Evolutionary conservation across 2,797 vertebrate species (phyloP).

Genomic region (Streptopelia turtur): DNA sequence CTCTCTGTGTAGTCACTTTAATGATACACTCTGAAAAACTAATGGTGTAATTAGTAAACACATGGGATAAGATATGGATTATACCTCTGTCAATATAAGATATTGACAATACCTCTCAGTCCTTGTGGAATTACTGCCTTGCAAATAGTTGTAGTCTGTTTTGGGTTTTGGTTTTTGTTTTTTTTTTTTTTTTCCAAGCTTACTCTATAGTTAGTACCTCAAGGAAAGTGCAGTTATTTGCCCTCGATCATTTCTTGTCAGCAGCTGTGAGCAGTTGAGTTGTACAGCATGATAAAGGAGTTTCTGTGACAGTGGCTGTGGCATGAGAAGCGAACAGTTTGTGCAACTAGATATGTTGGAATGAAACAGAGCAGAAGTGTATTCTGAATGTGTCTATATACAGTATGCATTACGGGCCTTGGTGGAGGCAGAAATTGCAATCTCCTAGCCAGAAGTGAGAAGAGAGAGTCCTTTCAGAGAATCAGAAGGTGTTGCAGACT

Average conservation of each 20-base stretch:
- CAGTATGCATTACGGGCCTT: rapidly evolving
- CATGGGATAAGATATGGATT: neutral
- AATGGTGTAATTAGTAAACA: neutral
- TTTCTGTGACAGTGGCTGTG: neutral
- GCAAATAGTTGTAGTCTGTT: neutral
- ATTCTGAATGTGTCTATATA: too few species aligned
- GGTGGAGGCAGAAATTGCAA: neutral
- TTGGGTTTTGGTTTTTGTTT: neutral
- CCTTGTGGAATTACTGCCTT: neutral
- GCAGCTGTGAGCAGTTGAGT: neutral
- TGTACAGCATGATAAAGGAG: neutral
- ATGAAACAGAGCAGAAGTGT: neutral
- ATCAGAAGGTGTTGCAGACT: neutral
- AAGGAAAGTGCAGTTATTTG: neutral
- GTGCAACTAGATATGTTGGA: neutral
- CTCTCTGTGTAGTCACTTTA: neutral
- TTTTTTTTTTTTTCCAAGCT: neutral
- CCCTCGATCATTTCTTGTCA: neutral
- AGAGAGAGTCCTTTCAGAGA: neutral
- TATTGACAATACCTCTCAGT: neutral
- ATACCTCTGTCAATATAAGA: neutral
- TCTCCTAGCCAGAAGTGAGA: neutral
- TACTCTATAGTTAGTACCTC: too few species aligned
- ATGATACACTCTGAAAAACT: neutral
- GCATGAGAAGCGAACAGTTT: neutral